Evolutionary conservation across 2,888 invertebrate genomes (phyloP), one percentile per base, ranked within the genome.

Genomic region (Dicyrtoma fusca): DNA sequence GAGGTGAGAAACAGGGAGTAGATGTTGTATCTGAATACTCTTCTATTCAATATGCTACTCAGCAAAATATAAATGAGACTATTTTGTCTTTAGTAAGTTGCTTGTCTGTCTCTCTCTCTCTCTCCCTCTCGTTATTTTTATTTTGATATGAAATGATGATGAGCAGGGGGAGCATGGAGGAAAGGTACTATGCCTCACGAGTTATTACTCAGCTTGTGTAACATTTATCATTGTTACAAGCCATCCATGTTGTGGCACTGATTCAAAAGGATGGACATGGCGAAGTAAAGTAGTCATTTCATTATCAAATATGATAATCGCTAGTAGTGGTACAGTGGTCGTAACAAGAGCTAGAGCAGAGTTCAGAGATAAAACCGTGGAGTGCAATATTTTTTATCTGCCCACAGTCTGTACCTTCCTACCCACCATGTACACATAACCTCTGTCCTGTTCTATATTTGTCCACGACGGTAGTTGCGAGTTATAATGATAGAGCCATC

Each of bases 1-100:
- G 59, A 68, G 68, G 68, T 59, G 68, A 68, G 68, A 68, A 59
- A 68, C 57, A 68, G 68, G 47, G 66, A 59, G 68, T 66, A 42
- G 45, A 25, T 23, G 57, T 65, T 49, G 49, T 65, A 47, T 51
- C 17, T 49, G 51, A 25, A 19, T 26, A 21, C 26, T 57, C 8
- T 21, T 17, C 34, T 3, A 34, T 34, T 34, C 34, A 34, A 34
- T 34, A 34, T 34, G 34, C 8, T 3, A 8, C 34, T 34, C 25
- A 57, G 23, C 57, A 23, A 57, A 57, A 25, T 57, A 57, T 57
- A 57, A 57, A 57, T 57, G 57, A 57, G 34, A 34, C 34, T 34
- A 34, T 34, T 34, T 34, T 34, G 34, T 34, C 34, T 34, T 34
- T 34, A 34, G 34, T 34, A 59, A 25, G n/a, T 26, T 14, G 34